Evolutionary conservation across 2,888 invertebrate species (phyloP), one percentile per base, ranked within the genome.

Genomic region (Orthosia gothica): DNA sequence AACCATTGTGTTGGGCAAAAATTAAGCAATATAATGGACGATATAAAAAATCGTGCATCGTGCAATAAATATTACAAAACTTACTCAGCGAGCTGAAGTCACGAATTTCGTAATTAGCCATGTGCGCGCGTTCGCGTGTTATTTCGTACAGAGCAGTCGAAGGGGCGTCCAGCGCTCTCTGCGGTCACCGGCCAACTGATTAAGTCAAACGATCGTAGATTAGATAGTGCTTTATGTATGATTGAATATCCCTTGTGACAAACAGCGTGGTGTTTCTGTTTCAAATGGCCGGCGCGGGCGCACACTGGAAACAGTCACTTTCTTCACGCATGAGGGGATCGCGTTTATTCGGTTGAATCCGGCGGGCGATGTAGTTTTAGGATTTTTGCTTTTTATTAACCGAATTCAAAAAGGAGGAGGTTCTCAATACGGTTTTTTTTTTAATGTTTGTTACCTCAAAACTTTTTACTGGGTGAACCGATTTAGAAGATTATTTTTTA

Each of bases 141-240:
- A 70, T 76, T 68, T 70, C 54, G 54, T 63, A 62, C 61, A 68
- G 47, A 79, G 73, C 47, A 80, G 66, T 49, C 64, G 67, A 76
- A 68, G 81, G 70, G 84, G 88, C 92, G 93, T 87, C 87, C 89
- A 82, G 76, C 86, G 82, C 88, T 82, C 83, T 79, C 86, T 83
- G 91, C 93, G 93, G 93, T 94, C 94, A 91, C 89, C 92, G 93
- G 87, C 92, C 93, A 91, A 96, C 95, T 96, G 94, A 94, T 95
- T 93, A 92, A 88, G 81, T 87, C 89, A 90, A 94, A 94, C 91
- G 92, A 94, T 94, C 91, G 90, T 90, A 93, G 93, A 95, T 95
- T 94, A 94, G 92, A 92, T 93, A 92, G 89, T 90, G 89, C 87
- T 88, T 91, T 90, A 89, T 91, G 90, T 90, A 89, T 91, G 90